Evolutionary conservation across 1,140 invertebrate species (phyloP).

Genomic region (Cydia pomonella): DNA sequence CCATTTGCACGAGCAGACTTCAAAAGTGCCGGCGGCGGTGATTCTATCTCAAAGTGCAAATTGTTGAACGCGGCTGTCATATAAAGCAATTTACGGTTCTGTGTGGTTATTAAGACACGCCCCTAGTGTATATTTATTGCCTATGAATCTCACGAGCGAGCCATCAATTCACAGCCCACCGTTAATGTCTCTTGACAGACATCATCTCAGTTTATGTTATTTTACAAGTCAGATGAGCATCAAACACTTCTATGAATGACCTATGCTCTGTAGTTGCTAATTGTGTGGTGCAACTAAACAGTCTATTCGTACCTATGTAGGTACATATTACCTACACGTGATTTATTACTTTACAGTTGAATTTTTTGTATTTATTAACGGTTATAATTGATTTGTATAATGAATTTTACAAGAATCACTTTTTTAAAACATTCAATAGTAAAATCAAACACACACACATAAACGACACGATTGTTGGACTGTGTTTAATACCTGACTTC

Average conservation of each 20-base stretch:
- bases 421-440: no score
- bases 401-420: no score
- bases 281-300: neutral
- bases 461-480: no score
- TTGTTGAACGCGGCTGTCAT: slow-evolving; percentile 52
- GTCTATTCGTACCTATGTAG: neutral
- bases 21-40: slow-evolving; percentile 39
- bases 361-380: no score
- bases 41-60: slow-evolving; percentile 54
- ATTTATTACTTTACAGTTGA: no score
- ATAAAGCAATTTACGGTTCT: slow-evolving; percentile 66
- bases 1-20: neutral
- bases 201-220: slow-evolving; percentile 38
- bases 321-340: neutral
- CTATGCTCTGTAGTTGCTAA: slow-evolving; percentile 3
- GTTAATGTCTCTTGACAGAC: slow-evolving; percentile 54
- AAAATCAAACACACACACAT: no score
- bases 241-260: neutral
- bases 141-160: slow-evolving; percentile 59
- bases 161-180: slow-evolving; percentile 49
- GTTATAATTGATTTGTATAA: no score
- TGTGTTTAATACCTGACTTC: no score
- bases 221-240: neutral
- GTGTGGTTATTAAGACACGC: slow-evolving; percentile 48
- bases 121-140: slow-evolving; percentile 60